Conservation (phyloP, 2,797 vertebrate genomes). For the Halcyon badia region DNA sequence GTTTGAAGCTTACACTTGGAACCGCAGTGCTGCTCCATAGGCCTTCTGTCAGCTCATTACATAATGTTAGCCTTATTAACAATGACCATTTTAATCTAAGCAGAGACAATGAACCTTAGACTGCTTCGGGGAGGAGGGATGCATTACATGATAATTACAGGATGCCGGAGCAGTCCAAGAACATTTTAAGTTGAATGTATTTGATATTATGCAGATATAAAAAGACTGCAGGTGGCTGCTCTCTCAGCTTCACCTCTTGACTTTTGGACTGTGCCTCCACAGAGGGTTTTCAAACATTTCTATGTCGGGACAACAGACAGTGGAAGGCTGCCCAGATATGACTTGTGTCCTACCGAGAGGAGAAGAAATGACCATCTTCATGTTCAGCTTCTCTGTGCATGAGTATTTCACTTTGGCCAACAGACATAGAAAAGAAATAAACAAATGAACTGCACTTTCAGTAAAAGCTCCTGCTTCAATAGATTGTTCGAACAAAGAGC, state of each 20-base stretch:
- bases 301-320: background rate
- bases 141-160: conserved; percentile 58
- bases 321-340: conserved; percentile 59
- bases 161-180: conserved; percentile 65
- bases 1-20: background rate
- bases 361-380: conserved; percentile 37
- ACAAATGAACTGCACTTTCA: background rate
- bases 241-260: conserved; percentile 63
- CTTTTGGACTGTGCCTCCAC: conserved; percentile 54
- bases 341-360: conserved; percentile 47
- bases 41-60: background rate
- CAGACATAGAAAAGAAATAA: conserved; percentile 35
- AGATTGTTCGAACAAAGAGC: conserved; percentile 1
- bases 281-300: conserved; percentile 65
- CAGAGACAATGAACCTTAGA: conserved; percentile 17
- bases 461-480: background rate
- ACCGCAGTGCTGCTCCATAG: background rate
- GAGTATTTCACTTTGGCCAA: conserved; percentile 11
- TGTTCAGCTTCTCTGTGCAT: conserved; percentile 10
- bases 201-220: conserved; percentile 76
- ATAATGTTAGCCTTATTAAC: background rate
- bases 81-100: background rate
- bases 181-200: conserved; percentile 46
- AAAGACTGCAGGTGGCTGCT: conserved; percentile 75
- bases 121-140: conserved; percentile 16